Evolutionary conservation across 2,113 vertebrate genomes (phyloP).

Genomic region (Pygoscelis adeliae): DNA sequence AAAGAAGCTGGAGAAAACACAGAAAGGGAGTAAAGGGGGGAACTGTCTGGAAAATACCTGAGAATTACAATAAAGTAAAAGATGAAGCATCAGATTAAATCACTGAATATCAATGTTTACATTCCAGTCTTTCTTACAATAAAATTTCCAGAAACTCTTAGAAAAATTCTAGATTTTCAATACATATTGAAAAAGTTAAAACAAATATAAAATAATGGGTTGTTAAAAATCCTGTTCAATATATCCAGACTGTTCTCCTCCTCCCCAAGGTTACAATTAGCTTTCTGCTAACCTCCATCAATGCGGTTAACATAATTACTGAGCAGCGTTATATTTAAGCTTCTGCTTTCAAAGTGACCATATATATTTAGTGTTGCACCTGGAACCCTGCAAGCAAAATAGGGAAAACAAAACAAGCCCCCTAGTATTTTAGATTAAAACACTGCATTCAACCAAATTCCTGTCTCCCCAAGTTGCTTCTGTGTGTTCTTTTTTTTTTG

Average conservation of each 20-base stretch:
- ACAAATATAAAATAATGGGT: background rate
- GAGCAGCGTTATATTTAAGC: background rate
- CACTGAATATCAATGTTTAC: background rate
- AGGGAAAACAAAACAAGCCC: background rate
- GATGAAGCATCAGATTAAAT: background rate
- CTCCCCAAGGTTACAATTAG: slow-evolving; percentile 36
- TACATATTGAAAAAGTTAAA: background rate
- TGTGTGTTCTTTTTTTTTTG: background rate
- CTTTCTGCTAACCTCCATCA: slow-evolving; percentile 19
- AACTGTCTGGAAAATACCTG: background rate
- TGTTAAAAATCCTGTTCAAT: background rate
- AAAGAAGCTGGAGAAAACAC: background rate
- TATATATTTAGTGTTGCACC: background rate
- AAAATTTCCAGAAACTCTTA: background rate
- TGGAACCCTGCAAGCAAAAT: slow-evolving; percentile 1
- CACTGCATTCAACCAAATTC: background rate
- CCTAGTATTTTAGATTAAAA: slow-evolving; percentile 1
- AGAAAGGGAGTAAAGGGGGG: background rate
- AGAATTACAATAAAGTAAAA: background rate
- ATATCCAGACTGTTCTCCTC: background rate
- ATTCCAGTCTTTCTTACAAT: background rate
- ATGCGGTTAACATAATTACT: slow-evolving; percentile 33
- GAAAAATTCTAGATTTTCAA: background rate
- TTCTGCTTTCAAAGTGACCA: slow-evolving; percentile 42
- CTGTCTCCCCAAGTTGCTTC: background rate